Conservation (phyloP, 2,888 invertebrate species). For the Sthenelais limicola region DNA sequence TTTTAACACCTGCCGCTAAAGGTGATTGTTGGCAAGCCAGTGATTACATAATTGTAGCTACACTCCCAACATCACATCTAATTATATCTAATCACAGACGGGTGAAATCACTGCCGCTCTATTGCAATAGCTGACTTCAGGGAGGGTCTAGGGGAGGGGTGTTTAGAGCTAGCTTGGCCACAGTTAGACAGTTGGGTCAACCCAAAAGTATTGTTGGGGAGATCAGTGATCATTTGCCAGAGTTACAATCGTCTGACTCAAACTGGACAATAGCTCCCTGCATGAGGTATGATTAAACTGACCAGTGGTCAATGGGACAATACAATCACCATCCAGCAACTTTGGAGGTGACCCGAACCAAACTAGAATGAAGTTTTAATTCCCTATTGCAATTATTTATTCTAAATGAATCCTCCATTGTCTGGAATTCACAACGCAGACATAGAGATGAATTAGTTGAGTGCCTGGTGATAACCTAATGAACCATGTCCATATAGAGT, state of each 20-base stretch:
- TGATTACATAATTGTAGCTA: constrained; percentile 3
- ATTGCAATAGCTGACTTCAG: background rate
- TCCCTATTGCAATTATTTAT: too few relatives aligned
- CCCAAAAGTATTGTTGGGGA: too few relatives aligned
- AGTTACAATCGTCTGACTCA: constrained; percentile 27
- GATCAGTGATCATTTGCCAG: constrained; percentile 27
- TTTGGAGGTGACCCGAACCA: too few relatives aligned
- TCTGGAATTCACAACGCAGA: too few relatives aligned
- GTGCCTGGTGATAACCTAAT: too few relatives aligned
- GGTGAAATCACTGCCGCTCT: background rate
- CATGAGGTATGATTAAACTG: constrained; percentile 26
- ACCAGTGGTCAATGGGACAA: too few relatives aligned
- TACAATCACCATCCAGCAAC: too few relatives aligned
- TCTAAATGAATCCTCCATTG: too few relatives aligned
- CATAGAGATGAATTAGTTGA: too few relatives aligned
- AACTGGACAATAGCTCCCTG: constrained; percentile 6
- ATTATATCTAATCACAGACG: constrained; percentile 12
- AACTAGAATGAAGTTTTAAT: too few relatives aligned
- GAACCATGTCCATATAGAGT: too few relatives aligned
- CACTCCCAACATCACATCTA: constrained; percentile 11
- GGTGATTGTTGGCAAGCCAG: background rate
- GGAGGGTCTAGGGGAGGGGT: background rate
- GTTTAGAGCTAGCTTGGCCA: constrained; percentile 9
- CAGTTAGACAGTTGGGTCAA: too few relatives aligned
- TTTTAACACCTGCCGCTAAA: constrained; percentile 23